Base-by-base conservation (phyloP, 2,888 invertebrate species). In the Lysandra bellargus region DNA sequence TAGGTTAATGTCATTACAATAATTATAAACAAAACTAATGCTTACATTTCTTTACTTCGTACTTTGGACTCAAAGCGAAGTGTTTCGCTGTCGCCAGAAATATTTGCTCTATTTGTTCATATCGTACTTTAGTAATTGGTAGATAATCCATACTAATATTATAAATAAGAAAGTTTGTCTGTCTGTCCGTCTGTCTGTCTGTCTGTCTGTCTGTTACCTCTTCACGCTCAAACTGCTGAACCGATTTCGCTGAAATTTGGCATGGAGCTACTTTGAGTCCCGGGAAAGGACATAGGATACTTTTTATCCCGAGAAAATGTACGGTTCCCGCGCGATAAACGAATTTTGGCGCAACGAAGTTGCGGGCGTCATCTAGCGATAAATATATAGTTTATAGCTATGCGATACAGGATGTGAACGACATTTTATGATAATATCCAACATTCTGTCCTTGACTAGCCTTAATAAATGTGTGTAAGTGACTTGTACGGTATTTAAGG, bases 381-480 rank as follows among this genome's bases (percentile, higher is more conserved):
- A 69, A 69, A 69, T 69, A 37, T 17, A 69, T 33, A 69, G 33
- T 33, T 53, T 30, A 53, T 53, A 53, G 53, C 2, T 33, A 53
- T 57, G 76, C 33, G 76, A 76, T 76, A 76, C 57, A 57, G 76
- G 76, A 76, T 76, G 76, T 76, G 76, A 76, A 76, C 53, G 76
- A 76, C 76, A 76, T 76, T 76, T 76, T 76, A 76, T 53, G 57
- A 53, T 76, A 76, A 76, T 76, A 23, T 53, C 33, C 33, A 33
- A 49, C 76, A 57, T 53, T 76, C 33, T 76, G 76, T 76, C 57
- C 76, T 76, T 76, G 53, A 33, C 76, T 33, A 76, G 76, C 53
- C 53, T 57, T 33, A 76, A 33, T 76, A 53, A 33, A 75, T 49
- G 49, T 49, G 75, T 49, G 75, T 75, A 30, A 49, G 75, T 53